A percentile compares a stretch with the other conserved stretches of the same genome.
Evolutionary conservation across 2,888 invertebrate species (phyloP).

Genomic region (Hermaeophaga mercurialis): DNA sequence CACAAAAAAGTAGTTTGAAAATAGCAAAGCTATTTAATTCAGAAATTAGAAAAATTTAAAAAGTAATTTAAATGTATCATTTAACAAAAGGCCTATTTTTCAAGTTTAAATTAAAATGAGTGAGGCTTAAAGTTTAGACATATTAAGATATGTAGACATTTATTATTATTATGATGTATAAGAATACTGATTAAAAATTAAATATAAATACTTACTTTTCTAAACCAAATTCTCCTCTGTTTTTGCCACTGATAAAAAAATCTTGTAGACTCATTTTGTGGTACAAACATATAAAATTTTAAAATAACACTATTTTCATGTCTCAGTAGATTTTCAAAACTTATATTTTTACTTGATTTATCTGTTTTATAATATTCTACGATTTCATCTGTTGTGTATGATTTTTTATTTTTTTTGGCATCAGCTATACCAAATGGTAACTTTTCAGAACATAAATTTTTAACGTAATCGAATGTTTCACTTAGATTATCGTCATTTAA

Average conservation of each 20-base stretch:
- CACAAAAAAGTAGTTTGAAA: no score
- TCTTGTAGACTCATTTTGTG: constrained; percentile 62
- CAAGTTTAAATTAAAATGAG: no score
- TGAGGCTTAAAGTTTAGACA: no score
- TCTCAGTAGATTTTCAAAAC: constrained; percentile 40
- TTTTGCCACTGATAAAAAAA: constrained; percentile 77
- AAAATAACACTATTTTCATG: constrained; percentile 44
- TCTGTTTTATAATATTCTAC: constrained; percentile 27
- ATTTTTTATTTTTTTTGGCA: constrained; percentile 40
- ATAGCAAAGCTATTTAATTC: no score
- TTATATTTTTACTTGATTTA: constrained; percentile 26
- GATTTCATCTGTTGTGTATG: constrained; percentile 22
- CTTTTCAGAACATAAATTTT: constrained; percentile 50
- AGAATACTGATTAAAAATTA: neutral
- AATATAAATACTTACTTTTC: constrained; percentile 58
- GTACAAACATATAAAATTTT: constrained; percentile 57
- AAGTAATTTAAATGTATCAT: no score
- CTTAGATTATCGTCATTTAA: constrained; percentile 45
- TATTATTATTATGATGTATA: neutral
- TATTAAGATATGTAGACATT: no score
- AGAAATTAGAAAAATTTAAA: no score
- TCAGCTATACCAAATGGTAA: constrained; percentile 60
- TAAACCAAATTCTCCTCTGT: constrained; percentile 84
- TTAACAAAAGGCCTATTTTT: no score
- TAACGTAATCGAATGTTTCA: constrained; percentile 52